A percentile compares a stretch with the other conserved stretches of the same genome.
Conservation (phyloP, 2,888 invertebrate genomes). For the Scotopteryx bipunctaria region DNA sequence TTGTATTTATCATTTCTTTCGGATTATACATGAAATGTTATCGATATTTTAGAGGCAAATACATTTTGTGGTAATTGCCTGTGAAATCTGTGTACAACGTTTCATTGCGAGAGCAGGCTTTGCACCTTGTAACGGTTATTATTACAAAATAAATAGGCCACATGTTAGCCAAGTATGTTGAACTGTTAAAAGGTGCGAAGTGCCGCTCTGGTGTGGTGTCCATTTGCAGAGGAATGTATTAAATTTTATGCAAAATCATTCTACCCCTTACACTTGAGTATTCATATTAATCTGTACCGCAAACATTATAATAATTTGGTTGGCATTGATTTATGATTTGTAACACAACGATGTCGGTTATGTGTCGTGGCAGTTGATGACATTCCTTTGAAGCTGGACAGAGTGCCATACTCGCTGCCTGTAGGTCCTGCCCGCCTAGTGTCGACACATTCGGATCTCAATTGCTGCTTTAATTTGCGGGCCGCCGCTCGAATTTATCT, state of each 20-base stretch:
- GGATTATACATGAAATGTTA: slow-evolving; percentile 34
- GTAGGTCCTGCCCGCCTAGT: slow-evolving; percentile 30
- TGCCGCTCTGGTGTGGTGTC: slow-evolving; percentile 34
- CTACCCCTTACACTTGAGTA: slow-evolving; percentile 14
- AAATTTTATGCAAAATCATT: slow-evolving; percentile 14
- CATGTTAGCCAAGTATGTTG: slow-evolving; percentile 21
- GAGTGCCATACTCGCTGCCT: slow-evolving; percentile 34
- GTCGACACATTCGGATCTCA: slow-evolving; percentile 51
- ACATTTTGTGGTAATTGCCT: slow-evolving; percentile 31
- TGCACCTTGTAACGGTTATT: slow-evolving; percentile 45
- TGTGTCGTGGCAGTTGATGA: slow-evolving; percentile 16
- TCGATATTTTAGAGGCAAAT: slow-evolving; percentile 36
- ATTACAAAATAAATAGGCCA: slow-evolving; percentile 28
- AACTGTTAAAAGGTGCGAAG: slow-evolving; percentile 47
- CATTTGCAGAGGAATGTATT: slow-evolving; percentile 39
- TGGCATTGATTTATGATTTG: slow-evolving; percentile 7
- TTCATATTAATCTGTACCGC: slow-evolving; percentile 6
- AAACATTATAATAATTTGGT: slow-evolving; percentile 5
- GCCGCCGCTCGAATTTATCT: slow-evolving; percentile 43
- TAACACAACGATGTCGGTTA: slow-evolving; percentile 4
- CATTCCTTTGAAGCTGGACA: slow-evolving; percentile 32
- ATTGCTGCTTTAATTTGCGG: slow-evolving; percentile 45
- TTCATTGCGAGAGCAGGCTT: slow-evolving; percentile 38
- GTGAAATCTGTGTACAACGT: slow-evolving; percentile 40
- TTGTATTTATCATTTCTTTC: slow-evolving; percentile 34